These are phyloP conservation scores for Pangasius sanitwongsei DNA, from an alignment of 2,797 vertebrate genomes.

Conservation along the genomic window DNA sequence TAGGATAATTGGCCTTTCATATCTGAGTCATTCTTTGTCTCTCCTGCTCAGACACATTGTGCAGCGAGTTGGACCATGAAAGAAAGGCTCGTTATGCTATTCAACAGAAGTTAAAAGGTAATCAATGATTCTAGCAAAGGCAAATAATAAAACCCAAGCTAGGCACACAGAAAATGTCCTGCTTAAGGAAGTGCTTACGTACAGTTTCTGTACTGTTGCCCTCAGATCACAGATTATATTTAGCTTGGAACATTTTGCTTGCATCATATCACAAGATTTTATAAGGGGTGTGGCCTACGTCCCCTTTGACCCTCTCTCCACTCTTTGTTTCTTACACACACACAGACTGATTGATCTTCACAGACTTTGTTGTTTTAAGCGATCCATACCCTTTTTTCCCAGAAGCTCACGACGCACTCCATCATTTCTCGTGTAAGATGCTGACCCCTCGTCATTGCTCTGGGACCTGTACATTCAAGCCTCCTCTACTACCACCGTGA, in stretches of 20 bases:
- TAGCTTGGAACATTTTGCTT: neutral
- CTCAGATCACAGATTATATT: slow-evolving; percentile 1
- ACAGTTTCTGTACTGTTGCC: neutral
- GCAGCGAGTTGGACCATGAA: slow-evolving; percentile 83
- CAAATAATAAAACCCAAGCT: slow-evolving; percentile 10
- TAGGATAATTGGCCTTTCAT: slow-evolving; percentile 30
- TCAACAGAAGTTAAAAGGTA: slow-evolving; percentile 83
- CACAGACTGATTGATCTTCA: neutral
- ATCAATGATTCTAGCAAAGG: slow-evolving; percentile 49
- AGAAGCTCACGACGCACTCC: slow-evolving; percentile 95
- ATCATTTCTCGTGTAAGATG: slow-evolving; percentile 98
- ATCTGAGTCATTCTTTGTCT: slow-evolving; percentile 51
- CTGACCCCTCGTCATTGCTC: slow-evolving; percentile 93
- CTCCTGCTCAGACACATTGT: slow-evolving; percentile 76
- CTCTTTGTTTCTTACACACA: neutral
- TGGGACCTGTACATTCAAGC: slow-evolving; percentile 94
- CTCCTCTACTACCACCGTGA: slow-evolving; percentile 89
- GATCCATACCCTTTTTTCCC: slow-evolving; percentile 69
- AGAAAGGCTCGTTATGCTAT: slow-evolving; percentile 80
- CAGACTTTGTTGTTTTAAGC: slow-evolving; percentile 46
- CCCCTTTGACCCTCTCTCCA: neutral
- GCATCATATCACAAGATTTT: neutral
- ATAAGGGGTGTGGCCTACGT: slow-evolving; percentile 2
- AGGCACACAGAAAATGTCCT: neutral
- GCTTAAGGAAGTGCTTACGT: neutral